Conservation (phyloP, 2,113 vertebrate species). For the Ptilonorhynchus violaceus region DNA sequence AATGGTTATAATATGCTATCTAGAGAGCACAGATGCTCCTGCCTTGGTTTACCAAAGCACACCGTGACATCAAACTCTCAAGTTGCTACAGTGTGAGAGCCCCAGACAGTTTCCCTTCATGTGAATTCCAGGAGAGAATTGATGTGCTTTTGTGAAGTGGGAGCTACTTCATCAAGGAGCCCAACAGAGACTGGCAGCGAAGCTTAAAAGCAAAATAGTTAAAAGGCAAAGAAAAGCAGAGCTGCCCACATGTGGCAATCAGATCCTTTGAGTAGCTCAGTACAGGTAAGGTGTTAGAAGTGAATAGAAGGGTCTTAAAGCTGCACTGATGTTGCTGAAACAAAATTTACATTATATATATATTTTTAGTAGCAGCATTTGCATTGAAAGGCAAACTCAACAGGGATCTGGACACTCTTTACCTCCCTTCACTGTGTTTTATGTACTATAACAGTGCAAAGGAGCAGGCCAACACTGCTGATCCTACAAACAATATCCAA, state of each 20-base stretch:
- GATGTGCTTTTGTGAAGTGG: not conserved
- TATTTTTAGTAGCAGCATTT: not conserved
- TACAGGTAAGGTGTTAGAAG: not conserved
- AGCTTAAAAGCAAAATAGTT: not conserved
- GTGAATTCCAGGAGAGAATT: not conserved
- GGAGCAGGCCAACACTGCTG: not conserved
- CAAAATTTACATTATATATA: not conserved
- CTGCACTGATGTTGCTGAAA: not conserved
- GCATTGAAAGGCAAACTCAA: not conserved
- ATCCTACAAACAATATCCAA: not conserved
- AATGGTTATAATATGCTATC: not conserved
- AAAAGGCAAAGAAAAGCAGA: not conserved
- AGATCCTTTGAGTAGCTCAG: not conserved
- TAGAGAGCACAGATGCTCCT: not conserved
- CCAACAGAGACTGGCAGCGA: not conserved
- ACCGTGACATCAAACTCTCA: not conserved
- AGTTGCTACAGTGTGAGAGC: not conserved
- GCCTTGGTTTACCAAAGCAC: not conserved
- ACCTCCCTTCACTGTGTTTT: not conserved
- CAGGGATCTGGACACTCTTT: not conserved
- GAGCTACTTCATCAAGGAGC: not conserved
- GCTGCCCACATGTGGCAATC: not conserved
- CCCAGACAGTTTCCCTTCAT: not conserved
- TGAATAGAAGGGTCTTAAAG: not conserved
- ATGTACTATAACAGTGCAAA: not conserved